Evolutionary conservation across 37 sponge, comb jelly and placozoan genomes (phyloP).

Genomic region (Diacarnus erythraeanus): DNA sequence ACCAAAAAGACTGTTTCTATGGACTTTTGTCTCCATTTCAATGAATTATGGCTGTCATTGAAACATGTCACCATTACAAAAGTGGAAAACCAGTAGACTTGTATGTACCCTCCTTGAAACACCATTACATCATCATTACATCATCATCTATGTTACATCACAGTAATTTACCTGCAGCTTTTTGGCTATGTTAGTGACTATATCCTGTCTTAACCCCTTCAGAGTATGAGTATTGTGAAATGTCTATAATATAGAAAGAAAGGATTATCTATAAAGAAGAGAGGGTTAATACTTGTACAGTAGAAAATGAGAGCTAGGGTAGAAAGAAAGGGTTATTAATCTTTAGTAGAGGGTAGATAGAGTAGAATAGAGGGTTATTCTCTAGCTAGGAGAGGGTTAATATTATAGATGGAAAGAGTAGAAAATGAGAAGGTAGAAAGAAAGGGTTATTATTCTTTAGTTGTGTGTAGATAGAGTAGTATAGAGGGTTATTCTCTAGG

Average conservation of each 20-base stretch:
- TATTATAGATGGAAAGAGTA: background rate
- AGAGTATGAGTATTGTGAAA: conserved; percentile 36
- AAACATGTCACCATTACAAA: too few relatives aligned
- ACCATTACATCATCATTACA: too few relatives aligned
- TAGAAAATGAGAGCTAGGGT: background rate
- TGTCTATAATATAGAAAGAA: conserved; percentile 30
- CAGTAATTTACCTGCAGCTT: conserved; percentile 20
- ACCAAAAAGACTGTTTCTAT: too few relatives aligned
- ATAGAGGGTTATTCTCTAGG: too few relatives aligned
- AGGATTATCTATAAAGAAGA: too few relatives aligned
- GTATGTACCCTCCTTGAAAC: too few relatives aligned
- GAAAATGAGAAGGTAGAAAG: background rate
- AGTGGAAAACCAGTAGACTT: too few relatives aligned
- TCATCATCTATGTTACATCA: too few relatives aligned
- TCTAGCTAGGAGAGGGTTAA: background rate
- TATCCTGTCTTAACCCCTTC: conserved; percentile 30
- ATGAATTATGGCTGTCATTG: too few relatives aligned
- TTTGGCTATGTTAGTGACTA: conserved; percentile 16
- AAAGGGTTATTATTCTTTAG: too few relatives aligned
- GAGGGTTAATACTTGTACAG: background rate
- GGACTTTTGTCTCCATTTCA: too few relatives aligned
- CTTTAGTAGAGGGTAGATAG: background rate
- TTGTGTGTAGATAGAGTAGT: too few relatives aligned
- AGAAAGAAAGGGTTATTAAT: background rate
- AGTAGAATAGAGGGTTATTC: background rate